These are phyloP conservation scores for Arion vulgaris DNA, from an alignment of 1,140 invertebrate genomes.

Conservation along the genomic window DNA sequence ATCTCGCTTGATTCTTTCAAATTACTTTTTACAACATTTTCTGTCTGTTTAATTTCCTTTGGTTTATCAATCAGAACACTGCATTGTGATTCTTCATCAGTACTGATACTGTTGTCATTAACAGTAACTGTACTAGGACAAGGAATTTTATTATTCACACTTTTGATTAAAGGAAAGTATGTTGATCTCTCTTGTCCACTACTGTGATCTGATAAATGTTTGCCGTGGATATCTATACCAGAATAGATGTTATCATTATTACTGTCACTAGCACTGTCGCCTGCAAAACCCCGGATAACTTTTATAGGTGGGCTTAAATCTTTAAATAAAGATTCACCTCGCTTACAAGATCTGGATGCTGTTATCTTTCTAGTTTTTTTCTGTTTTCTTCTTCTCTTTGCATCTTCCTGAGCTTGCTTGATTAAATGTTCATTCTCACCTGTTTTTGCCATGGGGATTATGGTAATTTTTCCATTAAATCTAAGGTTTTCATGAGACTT, in stretches of 20 bases:
- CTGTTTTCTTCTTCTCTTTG: not conserved
- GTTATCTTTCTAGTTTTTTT: not conserved
- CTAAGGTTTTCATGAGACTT: not conserved
- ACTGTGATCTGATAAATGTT: not conserved
- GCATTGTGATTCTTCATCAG: not conserved
- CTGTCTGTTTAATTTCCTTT: too few relatives aligned
- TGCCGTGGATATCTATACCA: not conserved
- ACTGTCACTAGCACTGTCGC: conserved; percentile 8
- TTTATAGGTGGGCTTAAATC: conserved; percentile 22
- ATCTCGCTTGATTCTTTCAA: not conserved
- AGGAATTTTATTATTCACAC: not conserved
- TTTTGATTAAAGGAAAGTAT: not conserved
- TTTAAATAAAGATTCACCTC: not conserved
- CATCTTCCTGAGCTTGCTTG: conserved; percentile 4
- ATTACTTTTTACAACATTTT: not conserved
- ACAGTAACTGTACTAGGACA: not conserved
- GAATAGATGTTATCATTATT: conserved; percentile 16
- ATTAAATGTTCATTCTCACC: conserved; percentile 26
- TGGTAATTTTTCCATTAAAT: not conserved
- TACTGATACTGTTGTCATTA: not conserved
- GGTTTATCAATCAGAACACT: not conserved
- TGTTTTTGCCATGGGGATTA: conserved; percentile 26
- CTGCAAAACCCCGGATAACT: conserved; percentile 26
- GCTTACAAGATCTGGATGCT: not conserved
- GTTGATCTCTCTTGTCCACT: not conserved